phyloP scores from a whole-genome alignment of 1,140 invertebrate species.

The Brachionus rotundiformis region DNA sequence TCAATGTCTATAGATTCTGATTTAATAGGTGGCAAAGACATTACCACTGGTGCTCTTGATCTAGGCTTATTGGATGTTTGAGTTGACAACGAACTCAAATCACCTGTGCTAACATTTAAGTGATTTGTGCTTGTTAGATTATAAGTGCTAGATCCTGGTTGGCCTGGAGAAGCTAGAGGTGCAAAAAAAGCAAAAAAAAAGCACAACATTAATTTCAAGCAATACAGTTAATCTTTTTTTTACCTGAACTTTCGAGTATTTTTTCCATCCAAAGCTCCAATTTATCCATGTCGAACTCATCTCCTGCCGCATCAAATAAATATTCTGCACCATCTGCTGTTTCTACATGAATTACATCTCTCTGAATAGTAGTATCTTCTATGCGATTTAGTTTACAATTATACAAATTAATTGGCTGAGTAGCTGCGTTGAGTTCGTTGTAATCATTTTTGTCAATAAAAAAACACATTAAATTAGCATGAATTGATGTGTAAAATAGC shows the following conservation, averaged over 20 bases:
- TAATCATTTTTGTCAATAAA: slow-evolving; percentile 44
- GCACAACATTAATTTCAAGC: slow-evolving; percentile 10
- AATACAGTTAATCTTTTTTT: neutral
- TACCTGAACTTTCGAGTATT: slow-evolving; percentile 38
- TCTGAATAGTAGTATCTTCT: slow-evolving; percentile 39
- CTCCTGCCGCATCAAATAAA: slow-evolving; percentile 41
- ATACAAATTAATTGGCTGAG: slow-evolving; percentile 36
- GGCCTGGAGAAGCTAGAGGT: slow-evolving; percentile 14
- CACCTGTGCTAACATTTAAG: slow-evolving; percentile 24
- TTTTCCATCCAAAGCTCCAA: slow-evolving; percentile 38
- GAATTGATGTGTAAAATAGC: slow-evolving; percentile 20
- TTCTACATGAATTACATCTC: slow-evolving; percentile 42
- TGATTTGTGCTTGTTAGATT: neutral
- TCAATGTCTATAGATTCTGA: neutral
- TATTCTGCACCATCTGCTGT: slow-evolving; percentile 49
- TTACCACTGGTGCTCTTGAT: slow-evolving; percentile 15
- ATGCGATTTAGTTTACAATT: slow-evolving; percentile 21
- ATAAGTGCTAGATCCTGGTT: neutral
- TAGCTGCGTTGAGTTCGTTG: slow-evolving; percentile 36
- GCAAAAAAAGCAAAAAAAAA: neutral
- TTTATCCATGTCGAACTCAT: slow-evolving; percentile 14
- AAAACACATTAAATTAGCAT: slow-evolving; percentile 45
- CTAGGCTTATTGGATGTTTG: slow-evolving; percentile 25
- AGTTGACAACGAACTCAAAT: slow-evolving; percentile 27
- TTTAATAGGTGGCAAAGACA: slow-evolving; percentile 36